Evolutionary conservation across 2,113 vertebrate species (phyloP).

Genomic region (Carassius carassius): DNA sequence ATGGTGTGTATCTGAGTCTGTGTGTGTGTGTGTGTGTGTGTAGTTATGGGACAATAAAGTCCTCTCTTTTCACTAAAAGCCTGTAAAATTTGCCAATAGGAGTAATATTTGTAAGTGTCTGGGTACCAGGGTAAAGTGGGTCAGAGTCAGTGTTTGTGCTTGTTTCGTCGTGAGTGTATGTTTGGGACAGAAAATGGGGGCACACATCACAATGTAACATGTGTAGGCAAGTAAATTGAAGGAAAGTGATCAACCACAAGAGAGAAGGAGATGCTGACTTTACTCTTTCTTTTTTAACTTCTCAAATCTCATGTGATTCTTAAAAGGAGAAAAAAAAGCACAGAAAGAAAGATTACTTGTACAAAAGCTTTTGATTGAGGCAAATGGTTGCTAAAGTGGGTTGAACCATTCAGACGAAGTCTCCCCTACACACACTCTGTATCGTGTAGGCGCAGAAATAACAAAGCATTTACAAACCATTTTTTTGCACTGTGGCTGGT

Average conservation of each 20-base stretch:
- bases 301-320: slow-evolving; percentile 75
- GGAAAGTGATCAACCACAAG: slow-evolving; percentile 59
- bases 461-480: slow-evolving; percentile 36
- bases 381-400: slow-evolving; percentile 64
- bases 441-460: slow-evolving; percentile 55
- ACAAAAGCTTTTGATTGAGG: slow-evolving; percentile 70
- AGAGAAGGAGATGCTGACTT: slow-evolving; percentile 74
- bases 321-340: slow-evolving; percentile 57
- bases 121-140: slow-evolving; percentile 49
- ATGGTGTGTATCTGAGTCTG: neutral
- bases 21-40: slow-evolving; percentile 2
- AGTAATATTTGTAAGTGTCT: slow-evolving; percentile 44
- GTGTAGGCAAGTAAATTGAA: slow-evolving; percentile 54
- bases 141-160: slow-evolving; percentile 51
- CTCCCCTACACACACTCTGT: slow-evolving; percentile 56
- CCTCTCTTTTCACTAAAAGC: slow-evolving; percentile 27
- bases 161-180: slow-evolving; percentile 54
- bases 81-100: slow-evolving; percentile 41
- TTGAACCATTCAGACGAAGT: slow-evolving; percentile 64
- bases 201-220: slow-evolving; percentile 52
- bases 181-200: slow-evolving; percentile 56
- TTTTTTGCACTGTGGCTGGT: slow-evolving; percentile 47
- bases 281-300: slow-evolving; percentile 72
- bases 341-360: slow-evolving; percentile 69
- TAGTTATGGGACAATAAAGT: slow-evolving; percentile 36